Conservation (phyloP, 2,113 vertebrate species). For the Redunca redunca region DNA sequence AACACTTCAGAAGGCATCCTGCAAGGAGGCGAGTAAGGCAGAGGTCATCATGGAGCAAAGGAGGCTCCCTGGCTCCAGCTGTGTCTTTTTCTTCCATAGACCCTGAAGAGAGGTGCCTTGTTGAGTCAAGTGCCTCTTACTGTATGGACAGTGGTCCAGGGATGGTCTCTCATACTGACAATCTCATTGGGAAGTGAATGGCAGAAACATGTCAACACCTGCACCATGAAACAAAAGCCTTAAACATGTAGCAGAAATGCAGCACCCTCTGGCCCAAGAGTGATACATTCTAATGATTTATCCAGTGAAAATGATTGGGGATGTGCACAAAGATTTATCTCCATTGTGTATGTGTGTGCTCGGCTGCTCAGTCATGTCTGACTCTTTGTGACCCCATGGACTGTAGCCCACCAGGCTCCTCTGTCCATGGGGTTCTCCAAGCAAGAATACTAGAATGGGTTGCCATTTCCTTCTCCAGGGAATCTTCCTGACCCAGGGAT, state of each 20-base stretch:
- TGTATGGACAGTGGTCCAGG: too few species aligned
- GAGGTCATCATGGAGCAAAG: background rate
- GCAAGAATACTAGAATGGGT: background rate
- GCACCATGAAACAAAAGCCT: background rate
- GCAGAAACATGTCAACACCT: background rate
- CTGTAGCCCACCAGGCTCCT: background rate
- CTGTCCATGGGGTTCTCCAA: background rate
- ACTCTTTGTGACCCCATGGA: background rate
- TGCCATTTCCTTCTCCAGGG: background rate
- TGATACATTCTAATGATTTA: background rate
- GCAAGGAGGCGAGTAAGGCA: background rate
- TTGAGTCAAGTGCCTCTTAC: background rate
- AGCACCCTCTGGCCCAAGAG: background rate
- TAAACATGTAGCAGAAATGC: background rate
- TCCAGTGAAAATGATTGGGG: background rate
- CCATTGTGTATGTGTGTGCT: background rate
- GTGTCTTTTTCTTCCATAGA: too few species aligned
- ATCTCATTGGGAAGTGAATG: background rate
- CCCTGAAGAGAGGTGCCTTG: background rate
- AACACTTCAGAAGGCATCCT: constrained; percentile 91
- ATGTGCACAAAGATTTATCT: background rate
- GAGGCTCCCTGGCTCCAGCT: background rate
- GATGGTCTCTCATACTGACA: background rate
- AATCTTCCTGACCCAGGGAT: background rate
- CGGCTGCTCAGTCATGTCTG: background rate